Conservation (phyloP, 2,113 vertebrate genomes). For the Thalassarche chlororhynchos region DNA sequence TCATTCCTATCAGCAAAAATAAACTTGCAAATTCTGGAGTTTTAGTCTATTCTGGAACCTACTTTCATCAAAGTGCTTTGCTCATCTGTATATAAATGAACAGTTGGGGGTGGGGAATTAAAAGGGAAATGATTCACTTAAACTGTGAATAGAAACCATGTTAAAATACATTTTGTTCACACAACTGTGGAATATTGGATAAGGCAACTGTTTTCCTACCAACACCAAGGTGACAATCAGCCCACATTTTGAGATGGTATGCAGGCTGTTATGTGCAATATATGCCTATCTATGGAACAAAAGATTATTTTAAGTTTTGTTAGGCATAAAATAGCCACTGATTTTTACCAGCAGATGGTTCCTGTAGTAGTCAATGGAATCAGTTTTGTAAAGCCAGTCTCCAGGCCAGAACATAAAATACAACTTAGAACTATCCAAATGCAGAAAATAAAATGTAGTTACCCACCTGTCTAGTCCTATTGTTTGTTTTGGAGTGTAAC, state of each 20-base stretch:
- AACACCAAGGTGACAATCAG: slow-evolving; percentile 31
- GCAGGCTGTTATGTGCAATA: background rate
- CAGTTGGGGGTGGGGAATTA: slow-evolving; percentile 35
- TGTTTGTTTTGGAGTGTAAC: slow-evolving; percentile 1
- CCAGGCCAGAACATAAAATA: background rate
- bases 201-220: slow-evolving; percentile 39
- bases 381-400: slow-evolving; percentile 2
- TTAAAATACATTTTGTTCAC: slow-evolving; percentile 36
- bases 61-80: slow-evolving; percentile 33
- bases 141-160: slow-evolving; percentile 1
- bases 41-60: slow-evolving; percentile 35
- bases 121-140: slow-evolving; percentile 44
- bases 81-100: slow-evolving; percentile 50
- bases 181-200: slow-evolving; percentile 6
- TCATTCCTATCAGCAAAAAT: slow-evolving; percentile 9
- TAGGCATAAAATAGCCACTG: slow-evolving; percentile 38
- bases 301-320: slow-evolving; percentile 37
- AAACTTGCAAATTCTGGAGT: slow-evolving; percentile 42
- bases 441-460: slow-evolving; percentile 1
- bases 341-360: slow-evolving; percentile 21
- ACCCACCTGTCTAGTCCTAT: background rate
- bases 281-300: slow-evolving; percentile 37
- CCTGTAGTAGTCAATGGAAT: slow-evolving; percentile 3
- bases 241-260: background rate
- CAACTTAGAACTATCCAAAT: background rate